These are phyloP conservation scores for Dromococcyx pavoninus DNA, from an alignment of 2,797 vertebrate genomes.

Conservation along the genomic window DNA sequence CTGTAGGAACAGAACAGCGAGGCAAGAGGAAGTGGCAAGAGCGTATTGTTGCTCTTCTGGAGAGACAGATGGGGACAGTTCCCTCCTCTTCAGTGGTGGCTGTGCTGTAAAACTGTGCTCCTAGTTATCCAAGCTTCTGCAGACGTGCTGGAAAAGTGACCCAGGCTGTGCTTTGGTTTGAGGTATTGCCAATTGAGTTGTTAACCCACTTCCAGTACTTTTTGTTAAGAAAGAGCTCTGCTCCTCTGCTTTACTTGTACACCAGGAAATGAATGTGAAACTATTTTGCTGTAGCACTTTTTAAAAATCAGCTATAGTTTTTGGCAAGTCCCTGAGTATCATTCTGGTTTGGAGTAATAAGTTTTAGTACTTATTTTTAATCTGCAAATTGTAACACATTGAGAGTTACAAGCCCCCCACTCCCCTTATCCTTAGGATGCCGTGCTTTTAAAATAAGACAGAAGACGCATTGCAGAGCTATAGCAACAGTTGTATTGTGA, in stretches of 20 bases:
- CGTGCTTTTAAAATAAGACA: background rate
- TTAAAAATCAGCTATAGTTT: background rate
- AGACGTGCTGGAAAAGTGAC: background rate
- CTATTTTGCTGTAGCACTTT: background rate
- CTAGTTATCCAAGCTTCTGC: background rate
- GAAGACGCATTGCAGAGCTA: background rate
- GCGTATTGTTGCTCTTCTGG: background rate
- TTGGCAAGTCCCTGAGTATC: background rate
- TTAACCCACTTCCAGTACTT: background rate
- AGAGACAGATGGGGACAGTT: background rate
- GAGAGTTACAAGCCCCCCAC: background rate
- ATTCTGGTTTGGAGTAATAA: background rate
- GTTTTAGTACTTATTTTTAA: background rate
- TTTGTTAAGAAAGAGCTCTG: background rate
- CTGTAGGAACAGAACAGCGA: background rate
- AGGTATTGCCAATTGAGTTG: background rate
- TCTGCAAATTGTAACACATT: background rate
- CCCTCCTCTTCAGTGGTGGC: background rate
- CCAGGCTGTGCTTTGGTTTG: background rate
- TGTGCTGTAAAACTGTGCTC: background rate
- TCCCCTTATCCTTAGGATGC: background rate
- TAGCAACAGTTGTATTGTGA: background rate
- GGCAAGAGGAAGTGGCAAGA: slow-evolving; percentile 20
- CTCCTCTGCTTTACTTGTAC: background rate
- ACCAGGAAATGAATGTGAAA: slow-evolving; percentile 22